Evolutionary conservation across 2,797 vertebrate genomes (phyloP).

Genomic region (Semotilus atromaculatus): DNA sequence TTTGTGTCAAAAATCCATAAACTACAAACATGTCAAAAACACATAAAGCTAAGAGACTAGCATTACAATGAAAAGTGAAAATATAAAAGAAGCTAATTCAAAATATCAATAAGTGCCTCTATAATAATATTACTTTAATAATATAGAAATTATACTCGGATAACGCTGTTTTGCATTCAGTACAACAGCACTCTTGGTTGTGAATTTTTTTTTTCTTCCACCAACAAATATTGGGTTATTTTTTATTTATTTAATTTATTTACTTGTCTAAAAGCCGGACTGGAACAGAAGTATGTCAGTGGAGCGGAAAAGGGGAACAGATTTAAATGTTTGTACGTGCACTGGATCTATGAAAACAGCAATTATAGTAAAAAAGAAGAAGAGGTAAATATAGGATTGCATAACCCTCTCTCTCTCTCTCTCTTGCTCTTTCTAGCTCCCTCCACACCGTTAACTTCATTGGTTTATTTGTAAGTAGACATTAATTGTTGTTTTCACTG

Average conservation of each 20-base stretch:
- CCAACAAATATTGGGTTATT: not conserved
- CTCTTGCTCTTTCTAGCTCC: not conserved
- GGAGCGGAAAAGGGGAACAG: not conserved
- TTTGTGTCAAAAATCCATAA: not conserved
- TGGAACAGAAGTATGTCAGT: not conserved
- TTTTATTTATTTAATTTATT: too few relatives aligned
- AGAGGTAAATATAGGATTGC: not conserved
- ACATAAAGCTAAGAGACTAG: not conserved
- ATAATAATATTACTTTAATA: too few relatives aligned
- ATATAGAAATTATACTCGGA: too few relatives aligned
- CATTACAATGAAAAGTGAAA: too few relatives aligned
- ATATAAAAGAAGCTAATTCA: too few relatives aligned
- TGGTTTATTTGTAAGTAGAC: not conserved
- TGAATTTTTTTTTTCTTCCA: not conserved
- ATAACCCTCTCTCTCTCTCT: too few relatives aligned
- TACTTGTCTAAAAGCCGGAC: not conserved
- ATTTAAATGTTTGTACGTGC: not conserved
- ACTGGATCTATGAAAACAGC: not conserved
- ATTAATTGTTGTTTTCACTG: slow-evolving; percentile 30
- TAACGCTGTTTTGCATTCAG: not conserved
- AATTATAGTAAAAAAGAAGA: not conserved
- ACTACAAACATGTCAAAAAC: not conserved
- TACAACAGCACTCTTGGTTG: not conserved
- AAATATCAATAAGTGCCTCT: too few relatives aligned
- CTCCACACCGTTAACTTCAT: not conserved